Base-by-base conservation (phyloP, 2,888 invertebrate genomes). In the Agelastica alni region DNA sequence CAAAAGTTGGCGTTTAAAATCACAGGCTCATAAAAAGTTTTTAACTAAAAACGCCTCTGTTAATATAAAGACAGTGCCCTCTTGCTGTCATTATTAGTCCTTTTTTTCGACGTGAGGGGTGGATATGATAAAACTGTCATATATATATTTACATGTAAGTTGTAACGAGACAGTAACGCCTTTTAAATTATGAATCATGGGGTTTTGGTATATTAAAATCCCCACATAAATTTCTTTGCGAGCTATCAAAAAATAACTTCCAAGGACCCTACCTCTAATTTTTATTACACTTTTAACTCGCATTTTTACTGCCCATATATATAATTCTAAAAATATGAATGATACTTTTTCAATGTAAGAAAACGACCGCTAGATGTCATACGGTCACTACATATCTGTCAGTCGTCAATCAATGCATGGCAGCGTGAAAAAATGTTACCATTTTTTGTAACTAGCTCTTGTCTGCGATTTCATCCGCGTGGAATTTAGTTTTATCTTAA, bases 41-140 rank as follows among this genome's bases (percentile, higher is more conserved):
- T 69, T 65, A 68, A 68, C 65, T 62, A 58, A 62, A 62, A 58
- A 60, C 65, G 60, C 63, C 64, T 63, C 64, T 58, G 64, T 71
- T 69, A 70, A 69, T 70, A 70, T 65, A 67, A 67, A 63, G 63
- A 68, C 20, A 41, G 41, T 41, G 31, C 67, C 61, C 60, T 64
- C 61, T 62, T 58, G 67, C 69, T 64, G 71, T 71, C 72, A 72
- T 72, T 71, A 72, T 72, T 71, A 66, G 66, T n/a, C 65, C 68
- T 63, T 62, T 68, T 65, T 64, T 62, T 62, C 63, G 60, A 57
- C 64, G 59, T 55, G 65, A 61, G 68, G 68, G 68, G 68, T 64
- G 62, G 64, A 64, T 49, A 49, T 66, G 59, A 61, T 60, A 34
- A 53, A 62, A 65, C 65, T 70, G 70, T 68, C 70, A 65, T 69